Evolutionary conservation across 2,888 invertebrate genomes (phyloP).

Genomic region (Petrolisthes cinctipes): DNA sequence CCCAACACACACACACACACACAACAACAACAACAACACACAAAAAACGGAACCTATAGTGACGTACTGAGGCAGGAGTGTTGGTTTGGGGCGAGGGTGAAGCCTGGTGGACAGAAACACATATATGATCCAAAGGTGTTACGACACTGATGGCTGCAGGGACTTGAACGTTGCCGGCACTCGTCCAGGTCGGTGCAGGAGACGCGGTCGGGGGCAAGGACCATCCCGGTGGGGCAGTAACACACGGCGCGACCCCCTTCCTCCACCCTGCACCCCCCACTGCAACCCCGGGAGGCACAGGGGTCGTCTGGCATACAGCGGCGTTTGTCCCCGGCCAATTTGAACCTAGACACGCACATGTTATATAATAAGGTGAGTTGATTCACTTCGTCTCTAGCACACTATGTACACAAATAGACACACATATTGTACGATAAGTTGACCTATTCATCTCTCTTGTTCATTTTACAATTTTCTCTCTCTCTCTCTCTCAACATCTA

Average conservation of each 20-base stretch:
- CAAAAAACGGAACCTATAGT: no score
- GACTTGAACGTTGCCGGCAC: slow-evolving; percentile 17
- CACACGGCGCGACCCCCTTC: slow-evolving; percentile 5
- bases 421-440: background rate
- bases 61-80: slow-evolving; percentile 53
- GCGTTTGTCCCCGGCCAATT: background rate
- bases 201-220: slow-evolving; percentile 6
- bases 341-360: background rate
- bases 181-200: slow-evolving; percentile 57
- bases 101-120: slow-evolving; percentile 45
- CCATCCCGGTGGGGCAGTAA: background rate
- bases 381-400: no score
- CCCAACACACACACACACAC: no score
- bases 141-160: slow-evolving; percentile 48
- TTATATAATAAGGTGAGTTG: background rate
- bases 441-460: background rate
- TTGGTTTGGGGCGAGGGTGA: slow-evolving; percentile 35
- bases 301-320: slow-evolving; percentile 6
- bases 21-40: no score
- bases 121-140: slow-evolving; percentile 56
- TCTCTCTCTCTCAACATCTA: no score
- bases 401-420: no score
- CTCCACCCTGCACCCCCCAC: slow-evolving; percentile 8
- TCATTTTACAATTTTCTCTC: background rate
- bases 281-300: slow-evolving; percentile 18